phyloP scores from a whole-genome alignment of 2,113 vertebrate species.

The Gambusia affinis region DNA sequence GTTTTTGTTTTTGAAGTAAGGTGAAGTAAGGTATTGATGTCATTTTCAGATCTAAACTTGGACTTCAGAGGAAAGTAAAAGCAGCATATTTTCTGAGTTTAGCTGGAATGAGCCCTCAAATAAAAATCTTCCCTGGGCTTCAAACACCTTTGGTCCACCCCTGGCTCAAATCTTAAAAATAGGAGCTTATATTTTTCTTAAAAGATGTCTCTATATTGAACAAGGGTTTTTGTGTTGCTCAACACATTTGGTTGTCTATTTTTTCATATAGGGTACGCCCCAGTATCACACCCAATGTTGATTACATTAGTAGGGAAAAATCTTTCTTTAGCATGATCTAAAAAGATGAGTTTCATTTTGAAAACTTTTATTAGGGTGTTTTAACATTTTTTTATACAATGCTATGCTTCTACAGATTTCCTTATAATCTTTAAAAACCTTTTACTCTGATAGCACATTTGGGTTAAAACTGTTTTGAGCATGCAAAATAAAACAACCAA shows the following conservation, averaged over 20 bases:
- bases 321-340: rapidly evolving
- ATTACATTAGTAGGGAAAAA: background rate
- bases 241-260: background rate
- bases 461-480: background rate
- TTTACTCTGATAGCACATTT: background rate
- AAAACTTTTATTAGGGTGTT: no score
- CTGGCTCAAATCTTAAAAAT: background rate
- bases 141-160: background rate
- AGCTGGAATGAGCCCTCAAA: background rate
- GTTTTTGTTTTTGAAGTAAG: background rate
- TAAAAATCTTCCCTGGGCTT: background rate
- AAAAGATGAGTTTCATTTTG: background rate
- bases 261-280: background rate
- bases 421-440: background rate
- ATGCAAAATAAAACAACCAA: background rate
- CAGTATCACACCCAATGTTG: background rate
- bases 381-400: no score
- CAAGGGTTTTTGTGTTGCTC: background rate
- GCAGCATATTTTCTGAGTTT: background rate
- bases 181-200: background rate
- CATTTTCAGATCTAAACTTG: background rate
- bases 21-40: background rate
- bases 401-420: background rate
- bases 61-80: background rate
- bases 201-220: background rate